Evolutionary conservation across 2,113 vertebrate genomes (phyloP).

Genomic region (Malurus elegans): DNA sequence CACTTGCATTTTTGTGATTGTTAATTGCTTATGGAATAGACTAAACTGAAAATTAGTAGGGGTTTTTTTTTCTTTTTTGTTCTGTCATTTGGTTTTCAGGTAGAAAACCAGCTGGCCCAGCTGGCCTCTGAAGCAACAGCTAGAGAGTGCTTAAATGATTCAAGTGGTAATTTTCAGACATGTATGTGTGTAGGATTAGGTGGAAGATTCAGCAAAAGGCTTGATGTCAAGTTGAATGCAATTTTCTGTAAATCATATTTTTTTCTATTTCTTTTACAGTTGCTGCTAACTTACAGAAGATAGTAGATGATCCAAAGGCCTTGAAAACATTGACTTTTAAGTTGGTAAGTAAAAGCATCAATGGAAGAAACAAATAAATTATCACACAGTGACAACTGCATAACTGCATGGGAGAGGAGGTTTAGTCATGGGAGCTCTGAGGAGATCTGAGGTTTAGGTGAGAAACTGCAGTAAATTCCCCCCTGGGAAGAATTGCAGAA

Average conservation of each 20-base stretch:
- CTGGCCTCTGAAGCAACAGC: not conserved
- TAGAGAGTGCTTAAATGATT: conserved; percentile 3
- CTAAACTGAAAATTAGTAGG: not conserved
- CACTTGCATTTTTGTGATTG: not conserved
- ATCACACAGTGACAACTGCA: not conserved
- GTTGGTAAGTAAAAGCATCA: conserved; percentile 85
- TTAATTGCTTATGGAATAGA: not conserved
- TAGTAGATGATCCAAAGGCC: conserved; percentile 94
- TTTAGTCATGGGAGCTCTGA: not conserved
- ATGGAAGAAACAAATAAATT: not conserved
- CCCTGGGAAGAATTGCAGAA: not conserved
- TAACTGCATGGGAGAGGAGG: not conserved
- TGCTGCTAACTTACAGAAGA: conserved; percentile 99
- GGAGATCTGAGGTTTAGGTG: not conserved
- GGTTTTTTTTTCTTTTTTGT: accelerated
- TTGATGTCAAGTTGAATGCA: conserved; percentile 17
- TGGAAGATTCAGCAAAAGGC: not conserved
- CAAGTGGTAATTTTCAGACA: not conserved
- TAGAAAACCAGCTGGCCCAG: not conserved
- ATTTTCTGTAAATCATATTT: not conserved
- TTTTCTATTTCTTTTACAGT: conserved; percentile 80
- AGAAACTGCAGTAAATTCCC: not conserved
- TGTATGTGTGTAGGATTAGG: not conserved
- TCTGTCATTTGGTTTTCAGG: not conserved
- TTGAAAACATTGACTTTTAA: conserved; percentile 98